Evolutionary conservation across 2,797 vertebrate species (phyloP), one percentile per base, ranked within the genome.

Genomic region (Notolepis coatsorum): DNA sequence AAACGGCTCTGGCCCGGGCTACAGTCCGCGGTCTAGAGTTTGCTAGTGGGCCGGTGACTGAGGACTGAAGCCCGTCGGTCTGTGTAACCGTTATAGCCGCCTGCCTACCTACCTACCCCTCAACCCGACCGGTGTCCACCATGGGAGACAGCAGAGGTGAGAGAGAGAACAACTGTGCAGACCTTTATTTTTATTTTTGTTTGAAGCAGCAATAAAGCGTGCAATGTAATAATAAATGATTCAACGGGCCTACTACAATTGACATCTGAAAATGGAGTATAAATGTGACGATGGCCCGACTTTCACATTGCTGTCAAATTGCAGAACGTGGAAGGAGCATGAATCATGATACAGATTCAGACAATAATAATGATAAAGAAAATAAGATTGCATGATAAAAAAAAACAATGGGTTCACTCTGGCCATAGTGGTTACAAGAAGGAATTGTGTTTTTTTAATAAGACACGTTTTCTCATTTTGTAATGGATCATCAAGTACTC

Each of bases 61-160:
- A 68, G 79, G 75, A 76, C 62, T 48, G 50, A 65, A 64, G 77
- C 47, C 42, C 73, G 42, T 68, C 79, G 69, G 73, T 50, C 57
- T 17, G 63, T 18, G 69, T 71, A 37, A n/a, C n/a, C n/a, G n/a
- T n/a, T n/a, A n/a, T n/a, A n/a, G n/a, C n/a, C n/a, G n/a, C n/a
- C n/a, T 20, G 33, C 73, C 80, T 66, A 71, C 68, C 65, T 51
- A 39, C 17, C 54, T 47, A 51, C 43, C 48, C 49, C 71, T 21
- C 55, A 27, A 55, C 31, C 65, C 55, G 64, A 57, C 2, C 51
- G 28, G 45, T 31, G 63, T 59, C 37, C 85, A 87, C 51, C 84
- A 94, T 94, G 93, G 92, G 91, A 78, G 92, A 94, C 90, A 93
- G 92, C 15, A 84, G 91, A 92, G 93, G 93, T 94, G 73, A 90